Conservation (phyloP, 2,888 invertebrate genomes). For the Drosophila planitibia region DNA sequence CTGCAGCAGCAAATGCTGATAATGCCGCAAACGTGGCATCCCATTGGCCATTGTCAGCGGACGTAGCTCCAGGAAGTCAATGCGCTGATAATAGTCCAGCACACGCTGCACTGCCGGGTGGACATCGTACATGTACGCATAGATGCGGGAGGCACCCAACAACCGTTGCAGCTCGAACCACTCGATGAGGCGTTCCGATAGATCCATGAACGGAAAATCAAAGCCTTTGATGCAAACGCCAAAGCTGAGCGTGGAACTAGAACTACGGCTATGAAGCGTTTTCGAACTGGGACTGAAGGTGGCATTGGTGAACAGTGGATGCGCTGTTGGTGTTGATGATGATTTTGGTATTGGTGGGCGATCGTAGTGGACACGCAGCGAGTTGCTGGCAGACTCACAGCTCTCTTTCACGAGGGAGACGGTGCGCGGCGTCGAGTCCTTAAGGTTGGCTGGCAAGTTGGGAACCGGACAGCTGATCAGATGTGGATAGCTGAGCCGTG, state of each 20-base stretch:
- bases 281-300: background rate
- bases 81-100: constrained; percentile 87
- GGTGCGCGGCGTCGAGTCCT: constrained; percentile 25
- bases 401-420: constrained; percentile 57
- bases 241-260: constrained; percentile 81
- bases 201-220: constrained; percentile 94
- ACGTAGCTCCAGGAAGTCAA: constrained; percentile 89
- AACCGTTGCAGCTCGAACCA: constrained; percentile 94
- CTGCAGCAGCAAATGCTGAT: constrained; percentile 93
- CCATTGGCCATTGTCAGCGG: constrained; percentile 93
- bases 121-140: constrained; percentile 93
- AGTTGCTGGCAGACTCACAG: constrained; percentile 60
- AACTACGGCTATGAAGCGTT: background rate
- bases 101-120: constrained; percentile 95
- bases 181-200: constrained; percentile 93
- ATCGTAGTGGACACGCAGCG: constrained; percentile 80
- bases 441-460: constrained; percentile 64
- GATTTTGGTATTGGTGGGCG: background rate
- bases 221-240: constrained; percentile 96
- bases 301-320: background rate
- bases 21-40: constrained; percentile 93
- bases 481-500: constrained; percentile 94
- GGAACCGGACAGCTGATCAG: constrained; percentile 94
- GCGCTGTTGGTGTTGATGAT: background rate
- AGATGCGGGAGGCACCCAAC: constrained; percentile 94